These are phyloP conservation scores for Aspidiotus rigidus DNA, from an alignment of 2,888 invertebrate species.

Conservation along the genomic window DNA sequence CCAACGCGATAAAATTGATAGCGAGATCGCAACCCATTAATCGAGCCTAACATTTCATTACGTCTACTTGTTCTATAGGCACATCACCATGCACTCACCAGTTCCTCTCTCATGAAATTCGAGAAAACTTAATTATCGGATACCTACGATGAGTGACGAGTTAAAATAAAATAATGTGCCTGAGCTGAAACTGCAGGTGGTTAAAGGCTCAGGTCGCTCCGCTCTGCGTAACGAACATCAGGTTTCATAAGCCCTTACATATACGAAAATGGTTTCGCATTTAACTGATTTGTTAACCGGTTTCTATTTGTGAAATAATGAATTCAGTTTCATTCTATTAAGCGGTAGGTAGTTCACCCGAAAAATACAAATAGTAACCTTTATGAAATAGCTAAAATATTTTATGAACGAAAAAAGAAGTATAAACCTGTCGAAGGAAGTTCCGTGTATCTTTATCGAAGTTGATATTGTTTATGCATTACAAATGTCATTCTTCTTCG, in stretches of 20 bases:
- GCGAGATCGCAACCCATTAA: no score
- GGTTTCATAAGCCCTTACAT: conserved; percentile 1
- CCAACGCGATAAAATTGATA: no score
- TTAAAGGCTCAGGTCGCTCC: not conserved
- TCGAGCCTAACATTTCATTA: no score
- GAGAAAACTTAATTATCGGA: not conserved
- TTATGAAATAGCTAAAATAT: not conserved
- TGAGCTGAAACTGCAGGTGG: conserved; percentile 2
- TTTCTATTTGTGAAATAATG: conserved; percentile 2
- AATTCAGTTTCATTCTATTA: not conserved
- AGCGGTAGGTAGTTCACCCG: not conserved
- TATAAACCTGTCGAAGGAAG: not conserved
- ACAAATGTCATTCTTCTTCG: not conserved
- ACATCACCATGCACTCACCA: no score
- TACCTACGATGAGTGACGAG: no score
- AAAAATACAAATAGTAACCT: not conserved
- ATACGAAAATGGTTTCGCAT: not conserved
- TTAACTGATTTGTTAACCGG: not conserved
- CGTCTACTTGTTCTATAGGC: no score
- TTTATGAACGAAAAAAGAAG: not conserved
- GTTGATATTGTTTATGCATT: conserved; percentile 2
- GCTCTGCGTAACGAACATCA: not conserved
- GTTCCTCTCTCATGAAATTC: no score
- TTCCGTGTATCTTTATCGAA: not conserved
- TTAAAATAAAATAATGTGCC: not conserved